Evolutionary conservation across 2,113 vertebrate genomes (phyloP).

Genomic region (Eupsittula cactorum): DNA sequence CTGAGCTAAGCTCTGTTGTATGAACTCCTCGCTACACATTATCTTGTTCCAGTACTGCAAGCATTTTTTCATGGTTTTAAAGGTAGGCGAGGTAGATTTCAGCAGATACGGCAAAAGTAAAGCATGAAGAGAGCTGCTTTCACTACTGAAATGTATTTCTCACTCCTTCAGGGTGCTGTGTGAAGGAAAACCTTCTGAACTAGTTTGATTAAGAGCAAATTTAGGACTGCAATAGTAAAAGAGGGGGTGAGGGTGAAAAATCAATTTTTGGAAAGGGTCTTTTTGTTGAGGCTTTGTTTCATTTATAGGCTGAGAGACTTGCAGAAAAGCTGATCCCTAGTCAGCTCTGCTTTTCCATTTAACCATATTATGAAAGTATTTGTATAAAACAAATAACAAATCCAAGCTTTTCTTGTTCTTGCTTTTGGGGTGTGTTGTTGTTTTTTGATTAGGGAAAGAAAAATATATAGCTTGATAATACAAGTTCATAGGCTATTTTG

Average conservation of each 20-base stretch:
- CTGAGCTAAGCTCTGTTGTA: neutral
- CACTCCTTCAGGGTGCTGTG: neutral
- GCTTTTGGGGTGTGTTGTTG: accelerated
- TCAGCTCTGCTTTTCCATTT: neutral
- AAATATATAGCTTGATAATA: neutral
- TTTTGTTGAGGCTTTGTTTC: neutral
- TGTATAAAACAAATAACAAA: neutral
- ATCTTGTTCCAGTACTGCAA: neutral
- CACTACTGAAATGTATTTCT: neutral
- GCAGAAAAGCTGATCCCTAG: neutral
- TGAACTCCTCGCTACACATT: neutral
- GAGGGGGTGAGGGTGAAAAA: neutral
- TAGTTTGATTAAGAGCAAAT: neutral
- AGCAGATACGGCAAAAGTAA: neutral
- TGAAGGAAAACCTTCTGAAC: neutral
- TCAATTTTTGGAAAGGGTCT: neutral
- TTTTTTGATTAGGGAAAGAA: neutral
- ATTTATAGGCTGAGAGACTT: neutral
- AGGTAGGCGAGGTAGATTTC: neutral
- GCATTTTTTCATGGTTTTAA: neutral
- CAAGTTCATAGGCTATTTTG: neutral
- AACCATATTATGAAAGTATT: neutral
- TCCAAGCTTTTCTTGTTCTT: neutral
- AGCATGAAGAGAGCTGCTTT: neutral
- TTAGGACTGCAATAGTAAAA: neutral